Base-by-base conservation (phyloP, 2,888 invertebrate species). In the Drepana falcataria region DNA sequence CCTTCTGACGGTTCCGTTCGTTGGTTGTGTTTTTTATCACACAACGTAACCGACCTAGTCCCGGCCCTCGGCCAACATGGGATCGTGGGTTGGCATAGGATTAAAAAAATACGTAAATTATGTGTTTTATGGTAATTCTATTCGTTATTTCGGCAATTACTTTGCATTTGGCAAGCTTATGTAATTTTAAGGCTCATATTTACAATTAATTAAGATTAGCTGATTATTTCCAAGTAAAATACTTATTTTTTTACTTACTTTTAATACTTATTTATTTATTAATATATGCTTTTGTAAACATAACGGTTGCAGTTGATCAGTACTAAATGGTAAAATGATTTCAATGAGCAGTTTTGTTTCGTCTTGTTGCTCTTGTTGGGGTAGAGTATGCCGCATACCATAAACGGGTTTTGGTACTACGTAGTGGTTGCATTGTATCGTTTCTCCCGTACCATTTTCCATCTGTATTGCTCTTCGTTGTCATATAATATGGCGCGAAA, bases 361-460 rank as follows among this genome's bases (percentile, higher is more conserved):
- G 58, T 58, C 66, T 69, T 65, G 66, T 67, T 59, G 57, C 62
- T 66, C 9, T 33, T 68, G 65, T 65, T 61, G 61, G 75, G 77
- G 73, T 73, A 75, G 69, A 52, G 75, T 78, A 76, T 76, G 44
- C 68, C 80, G 83, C 88, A 89, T 88, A 85, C 87, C 88, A 77
- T 72, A 73, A 91, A 91, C 91, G 76, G 87, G 91, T 91, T 91
- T 83, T 71, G 73, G 79, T 83, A 85, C 82, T 81, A 81, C 83
- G 81, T 84, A 83, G 84, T 86, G 79, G 85, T 84, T 87, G 81
- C 83, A 86, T 82, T 82, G 82, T 83, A 69, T 68, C 67, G 65
- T 68, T 65, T 68, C 66, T 64, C 69, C 73, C 68, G 71, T 68
- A 69, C 68, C 69, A 63, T 71, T 69, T 73, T 71, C 73, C 70